Conservation (phyloP, 2,113 vertebrate species). For the Heteronetta atricapilla region DNA sequence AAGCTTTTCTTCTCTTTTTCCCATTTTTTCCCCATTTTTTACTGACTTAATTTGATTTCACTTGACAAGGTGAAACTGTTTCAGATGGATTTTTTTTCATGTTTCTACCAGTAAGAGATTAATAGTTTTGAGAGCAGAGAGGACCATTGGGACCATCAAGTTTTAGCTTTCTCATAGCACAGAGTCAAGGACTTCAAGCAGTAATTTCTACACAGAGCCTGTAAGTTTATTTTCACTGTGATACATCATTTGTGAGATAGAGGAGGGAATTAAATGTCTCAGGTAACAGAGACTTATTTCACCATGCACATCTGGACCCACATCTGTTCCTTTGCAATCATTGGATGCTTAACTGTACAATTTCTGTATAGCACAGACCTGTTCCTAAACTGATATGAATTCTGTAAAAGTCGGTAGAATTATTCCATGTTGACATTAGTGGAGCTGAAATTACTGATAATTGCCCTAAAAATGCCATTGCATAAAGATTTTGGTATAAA, state of each 20-base stretch:
- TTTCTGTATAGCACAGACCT: background rate
- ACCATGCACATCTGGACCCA: background rate
- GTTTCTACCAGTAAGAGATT: background rate
- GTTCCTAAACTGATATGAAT: background rate
- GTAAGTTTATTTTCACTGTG: background rate
- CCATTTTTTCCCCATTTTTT: background rate
- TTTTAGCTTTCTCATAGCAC: background rate
- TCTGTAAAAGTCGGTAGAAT: background rate
- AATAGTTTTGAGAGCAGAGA: background rate
- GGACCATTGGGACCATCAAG: background rate
- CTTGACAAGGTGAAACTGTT: background rate
- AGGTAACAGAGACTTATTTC: constrained; percentile 40
- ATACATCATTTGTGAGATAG: background rate
- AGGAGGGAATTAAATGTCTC: background rate
- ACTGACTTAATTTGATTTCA: background rate
- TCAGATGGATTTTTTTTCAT: background rate
- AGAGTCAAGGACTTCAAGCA: background rate
- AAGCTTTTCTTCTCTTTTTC: background rate
- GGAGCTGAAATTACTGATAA: background rate
- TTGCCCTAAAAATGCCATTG: background rate
- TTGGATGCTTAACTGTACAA: background rate
- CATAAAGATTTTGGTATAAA: background rate
- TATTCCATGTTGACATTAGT: background rate
- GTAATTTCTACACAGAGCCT: background rate
- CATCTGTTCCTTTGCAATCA: constrained; percentile 16